Base-by-base conservation (phyloP, 2,797 vertebrate species). In the Nyctalus aviator region DNA sequence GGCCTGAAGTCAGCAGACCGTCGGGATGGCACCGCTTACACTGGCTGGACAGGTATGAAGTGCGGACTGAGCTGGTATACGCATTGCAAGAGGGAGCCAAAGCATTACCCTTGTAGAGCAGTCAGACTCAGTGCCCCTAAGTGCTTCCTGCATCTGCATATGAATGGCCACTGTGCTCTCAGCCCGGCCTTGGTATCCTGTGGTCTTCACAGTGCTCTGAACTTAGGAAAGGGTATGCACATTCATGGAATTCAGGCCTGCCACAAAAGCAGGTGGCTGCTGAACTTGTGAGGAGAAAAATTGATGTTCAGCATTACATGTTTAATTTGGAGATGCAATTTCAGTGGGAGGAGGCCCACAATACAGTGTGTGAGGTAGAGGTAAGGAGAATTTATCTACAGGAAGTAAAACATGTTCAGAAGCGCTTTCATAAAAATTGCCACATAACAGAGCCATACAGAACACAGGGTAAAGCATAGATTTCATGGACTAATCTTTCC, bases 31-130 rank as follows among this genome's bases (percentile, higher is more conserved):
- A 99, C 98, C 0, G 75, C 94, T 0, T 99, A 99, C 98, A 99
- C 99, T 0, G 99, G 99, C 96, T 99, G 99, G 99, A 96, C 99
- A 99, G 99, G 99, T 99, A 98, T 93, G 95, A 88, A 59, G 21
- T 59, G 59, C 78, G 11, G n/a, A 27, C 76, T 27, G 71, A 66
- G 44, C 32, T 35, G 30, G 23, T 44, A 0, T 79, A 27, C 23
- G 48, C 48, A 13, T 57, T 41, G 17, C 14, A 7, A 21, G 2
- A 50, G n/a, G 32, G 57, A 72, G 57, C 41, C 53, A 66, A 25
- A 41, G 37, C n/a, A 6, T 27, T 46, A 1, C 37, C 64, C 88
- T 37, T 35, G 4, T 1, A 32, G 46, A 50, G 30, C 88, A 64
- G 59, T 75, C 41, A 41, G n/a, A 20, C 14, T 27, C 25, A 46